These are phyloP conservation scores for Kuschelorhynchus macadamiae DNA, from an alignment of 2,888 invertebrate species.

Conservation along the genomic window DNA sequence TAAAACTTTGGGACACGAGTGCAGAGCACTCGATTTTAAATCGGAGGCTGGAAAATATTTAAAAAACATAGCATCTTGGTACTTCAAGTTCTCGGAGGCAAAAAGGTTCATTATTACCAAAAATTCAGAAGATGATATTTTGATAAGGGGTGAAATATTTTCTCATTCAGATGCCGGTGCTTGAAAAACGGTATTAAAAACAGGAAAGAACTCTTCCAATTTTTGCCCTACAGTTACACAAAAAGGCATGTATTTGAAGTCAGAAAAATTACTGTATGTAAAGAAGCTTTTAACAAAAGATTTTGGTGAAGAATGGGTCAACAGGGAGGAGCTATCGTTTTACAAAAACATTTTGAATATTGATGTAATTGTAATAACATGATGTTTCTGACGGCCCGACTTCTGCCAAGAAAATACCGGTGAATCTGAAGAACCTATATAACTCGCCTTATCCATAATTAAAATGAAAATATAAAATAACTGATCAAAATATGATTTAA, in stretches of 20 bases:
- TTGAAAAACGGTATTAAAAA: constrained; percentile 8
- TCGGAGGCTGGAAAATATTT: constrained; percentile 5
- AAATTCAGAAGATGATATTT: constrained; percentile 16
- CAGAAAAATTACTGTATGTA: constrained; percentile 8
- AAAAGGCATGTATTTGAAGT: neutral
- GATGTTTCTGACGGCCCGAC: neutral
- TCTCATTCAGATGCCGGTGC: constrained; percentile 11
- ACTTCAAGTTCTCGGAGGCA: constrained; percentile 5
- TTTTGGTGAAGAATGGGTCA: constrained; percentile 22
- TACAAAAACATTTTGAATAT: neutral
- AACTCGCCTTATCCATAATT: too few relatives aligned
- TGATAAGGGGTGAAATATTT: constrained; percentile 16
- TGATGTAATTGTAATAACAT: neutral
- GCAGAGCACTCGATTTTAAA: constrained; percentile 2
- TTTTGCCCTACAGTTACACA: neutral
- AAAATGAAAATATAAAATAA: constrained; percentile 10
- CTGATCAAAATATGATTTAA: too few relatives aligned
- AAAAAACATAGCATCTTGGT: constrained; percentile 6
- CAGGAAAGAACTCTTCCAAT: constrained; percentile 4
- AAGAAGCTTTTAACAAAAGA: constrained; percentile 17
- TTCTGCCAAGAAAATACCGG: constrained; percentile 8
- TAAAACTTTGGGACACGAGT: neutral
- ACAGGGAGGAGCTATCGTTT: neutral
- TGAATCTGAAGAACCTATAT: constrained; percentile 20
- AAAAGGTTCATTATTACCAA: constrained; percentile 2